Base-by-base conservation (phyloP, 2,888 invertebrate genomes). In the Agrilus cyanescens region DNA sequence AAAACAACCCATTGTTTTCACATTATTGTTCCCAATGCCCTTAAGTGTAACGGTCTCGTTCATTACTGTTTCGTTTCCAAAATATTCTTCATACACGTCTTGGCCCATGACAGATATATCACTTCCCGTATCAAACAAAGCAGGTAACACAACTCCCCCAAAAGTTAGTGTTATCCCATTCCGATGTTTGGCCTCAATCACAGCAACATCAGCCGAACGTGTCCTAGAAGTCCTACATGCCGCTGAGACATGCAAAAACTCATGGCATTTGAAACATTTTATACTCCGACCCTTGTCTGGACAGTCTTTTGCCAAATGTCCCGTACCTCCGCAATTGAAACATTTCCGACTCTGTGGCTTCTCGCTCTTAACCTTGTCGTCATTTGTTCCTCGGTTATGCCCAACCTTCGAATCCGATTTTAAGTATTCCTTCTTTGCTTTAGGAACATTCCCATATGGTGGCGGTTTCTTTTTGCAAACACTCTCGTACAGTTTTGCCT, bases 251-350 rank as follows among this genome's bases (percentile, higher is more conserved):
- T 59, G 58, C 2, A 58, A 57, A 38, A 48, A 56, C 8, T 51
- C 44, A 10, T 54, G 44, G 41, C 55, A 57, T 37, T 37, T 47
- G 36, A 58, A 59, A 41, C 60, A 61, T 47, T 60, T 60, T 7
- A 49, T 40, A 14, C 53, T 56, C 33, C 52, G 58, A 12, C 46
- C 37, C 15, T 50, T 56, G 4, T 50, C 41, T 15, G 37, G 15
- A 32, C 48, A 48, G 12, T 40, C 29, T 30, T 29, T 44, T 32
- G 46, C 47, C 32, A 42, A 18, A 35, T 51, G 48, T 12, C 42
- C 48, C 16, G 15, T 34, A 15, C 37, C 20, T 30, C 45, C 50
- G 35, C 45, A 51, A 40, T 45, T 46, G 37, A 41, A 50, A 42
- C 51, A 53, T 35, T 46, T 37, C 20, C 5, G 20, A 20, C 20